phyloP scores from a whole-genome alignment of 1,140 invertebrate genomes.

The Theocolax elegans region DNA sequence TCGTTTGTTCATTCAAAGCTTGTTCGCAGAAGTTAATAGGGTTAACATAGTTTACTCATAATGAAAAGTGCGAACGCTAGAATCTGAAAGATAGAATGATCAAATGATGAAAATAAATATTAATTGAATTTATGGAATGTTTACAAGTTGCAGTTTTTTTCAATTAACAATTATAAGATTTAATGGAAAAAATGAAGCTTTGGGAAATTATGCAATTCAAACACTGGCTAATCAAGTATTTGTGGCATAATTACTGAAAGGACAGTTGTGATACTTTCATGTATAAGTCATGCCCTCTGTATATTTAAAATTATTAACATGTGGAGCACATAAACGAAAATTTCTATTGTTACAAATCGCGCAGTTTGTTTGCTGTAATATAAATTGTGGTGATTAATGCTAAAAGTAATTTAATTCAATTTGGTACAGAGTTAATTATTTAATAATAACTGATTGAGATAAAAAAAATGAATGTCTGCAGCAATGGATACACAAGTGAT shows the following conservation, averaged over 20 bases:
- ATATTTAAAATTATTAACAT: neutral
- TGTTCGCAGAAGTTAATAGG: conserved; percentile 2
- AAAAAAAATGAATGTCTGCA: conserved; percentile 3
- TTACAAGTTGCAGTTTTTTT: conserved; percentile 36
- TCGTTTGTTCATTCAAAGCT: conserved; percentile 36
- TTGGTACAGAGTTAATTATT: neutral
- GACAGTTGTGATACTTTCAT: conserved; percentile 22
- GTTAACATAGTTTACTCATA: neutral
- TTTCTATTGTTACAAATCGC: neutral
- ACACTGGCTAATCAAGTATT: neutral
- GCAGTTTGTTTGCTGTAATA: neutral
- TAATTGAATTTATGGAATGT: conserved; percentile 24
- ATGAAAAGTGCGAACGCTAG: neutral
- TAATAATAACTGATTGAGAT: neutral
- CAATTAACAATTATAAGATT: conserved; percentile 23
- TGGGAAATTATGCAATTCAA: neutral
- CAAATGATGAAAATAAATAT: conserved; percentile 15
- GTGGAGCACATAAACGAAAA: conserved; percentile 15
- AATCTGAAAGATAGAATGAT: conserved; percentile 18
- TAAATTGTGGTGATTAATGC: neutral
- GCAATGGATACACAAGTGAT: conserved; percentile 14
- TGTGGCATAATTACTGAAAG: conserved; percentile 14
- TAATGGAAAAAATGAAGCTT: conserved; percentile 6
- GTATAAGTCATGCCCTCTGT: neutral
- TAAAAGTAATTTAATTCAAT: neutral